These are phyloP conservation scores for Hepsetus odoe DNA, from an alignment of 2,113 vertebrate species.

Conservation along the genomic window DNA sequence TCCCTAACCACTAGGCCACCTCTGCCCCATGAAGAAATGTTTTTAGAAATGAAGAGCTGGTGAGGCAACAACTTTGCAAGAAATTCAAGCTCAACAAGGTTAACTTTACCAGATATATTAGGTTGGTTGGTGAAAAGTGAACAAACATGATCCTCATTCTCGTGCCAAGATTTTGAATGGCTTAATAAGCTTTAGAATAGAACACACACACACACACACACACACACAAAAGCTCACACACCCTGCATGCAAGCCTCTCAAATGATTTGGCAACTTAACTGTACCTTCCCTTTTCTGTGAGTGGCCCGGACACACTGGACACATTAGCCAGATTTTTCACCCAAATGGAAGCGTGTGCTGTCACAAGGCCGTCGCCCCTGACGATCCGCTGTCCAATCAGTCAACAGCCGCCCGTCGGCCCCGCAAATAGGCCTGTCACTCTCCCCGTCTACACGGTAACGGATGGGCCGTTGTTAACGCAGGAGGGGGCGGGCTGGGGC, in stretches of 20 bases:
- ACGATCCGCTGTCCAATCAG: constrained; percentile 76
- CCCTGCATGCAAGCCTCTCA: constrained; percentile 41
- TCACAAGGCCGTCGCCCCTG: constrained; percentile 75
- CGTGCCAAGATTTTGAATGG: no score
- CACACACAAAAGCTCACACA: constrained; percentile 53
- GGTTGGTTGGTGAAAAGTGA: no score
- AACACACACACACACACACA: constrained; percentile 54
- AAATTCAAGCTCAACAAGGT: no score
- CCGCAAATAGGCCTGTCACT: constrained; percentile 82
- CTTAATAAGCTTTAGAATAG: neutral
- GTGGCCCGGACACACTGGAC: constrained; percentile 56
- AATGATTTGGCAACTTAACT: constrained; percentile 20
- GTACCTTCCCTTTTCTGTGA: neutral
- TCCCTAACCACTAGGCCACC: no score
- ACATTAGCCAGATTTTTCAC: constrained; percentile 80
- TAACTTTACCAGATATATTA: no score
- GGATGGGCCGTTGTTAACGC: constrained; percentile 74
- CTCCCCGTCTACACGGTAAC: constrained; percentile 78
- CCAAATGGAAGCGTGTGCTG: constrained; percentile 80
- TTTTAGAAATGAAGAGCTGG: no score
- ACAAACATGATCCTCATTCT: neutral
- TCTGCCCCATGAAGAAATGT: no score
- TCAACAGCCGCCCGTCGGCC: constrained; percentile 69
- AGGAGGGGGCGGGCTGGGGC: constrained; percentile 63
- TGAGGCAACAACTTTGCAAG: no score